Evolutionary conservation across 2,888 invertebrate species (phyloP).

Genomic region (Notocelia uddmanniana): DNA sequence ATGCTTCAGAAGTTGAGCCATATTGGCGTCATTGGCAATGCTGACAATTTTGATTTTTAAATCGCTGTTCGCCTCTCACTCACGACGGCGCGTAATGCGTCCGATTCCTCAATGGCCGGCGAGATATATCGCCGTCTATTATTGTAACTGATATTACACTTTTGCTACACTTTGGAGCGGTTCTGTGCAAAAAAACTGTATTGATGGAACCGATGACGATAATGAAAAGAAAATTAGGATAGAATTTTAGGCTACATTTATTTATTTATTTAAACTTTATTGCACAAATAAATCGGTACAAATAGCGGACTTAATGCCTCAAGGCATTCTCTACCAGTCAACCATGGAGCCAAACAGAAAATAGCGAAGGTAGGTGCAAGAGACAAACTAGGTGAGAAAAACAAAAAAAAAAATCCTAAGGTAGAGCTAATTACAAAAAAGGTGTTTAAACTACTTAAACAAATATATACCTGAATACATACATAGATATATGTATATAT

Average conservation of each 20-base stretch:
- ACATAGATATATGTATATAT: no score
- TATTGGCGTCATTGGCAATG: neutral
- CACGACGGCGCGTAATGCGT: constrained; percentile 27
- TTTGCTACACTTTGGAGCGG: constrained; percentile 19
- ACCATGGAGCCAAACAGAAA: no score
- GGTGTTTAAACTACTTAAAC: no score
- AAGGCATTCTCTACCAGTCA: no score
- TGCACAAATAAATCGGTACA: no score
- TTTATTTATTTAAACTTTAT: no score
- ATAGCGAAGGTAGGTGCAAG: no score
- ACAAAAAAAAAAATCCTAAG: no score
- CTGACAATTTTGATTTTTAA: neutral
- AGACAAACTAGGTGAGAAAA: no score
- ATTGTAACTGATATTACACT: constrained; percentile 42
- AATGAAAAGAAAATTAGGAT: neutral
- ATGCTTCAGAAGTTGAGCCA: neutral
- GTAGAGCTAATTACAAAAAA: no score
- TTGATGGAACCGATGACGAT: neutral
- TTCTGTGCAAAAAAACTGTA: constrained; percentile 26
- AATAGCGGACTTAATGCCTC: no score
- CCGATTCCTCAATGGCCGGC: constrained; percentile 36
- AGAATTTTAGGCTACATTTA: neutral
- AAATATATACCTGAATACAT: no score
- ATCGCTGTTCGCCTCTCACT: neutral
- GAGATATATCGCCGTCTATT: constrained; percentile 40